Percentiles rank a stretch among this genome's conserved stretches.
Conservation (phyloP, 2,797 vertebrate species). For the Coracias cyanogaster region DNA sequence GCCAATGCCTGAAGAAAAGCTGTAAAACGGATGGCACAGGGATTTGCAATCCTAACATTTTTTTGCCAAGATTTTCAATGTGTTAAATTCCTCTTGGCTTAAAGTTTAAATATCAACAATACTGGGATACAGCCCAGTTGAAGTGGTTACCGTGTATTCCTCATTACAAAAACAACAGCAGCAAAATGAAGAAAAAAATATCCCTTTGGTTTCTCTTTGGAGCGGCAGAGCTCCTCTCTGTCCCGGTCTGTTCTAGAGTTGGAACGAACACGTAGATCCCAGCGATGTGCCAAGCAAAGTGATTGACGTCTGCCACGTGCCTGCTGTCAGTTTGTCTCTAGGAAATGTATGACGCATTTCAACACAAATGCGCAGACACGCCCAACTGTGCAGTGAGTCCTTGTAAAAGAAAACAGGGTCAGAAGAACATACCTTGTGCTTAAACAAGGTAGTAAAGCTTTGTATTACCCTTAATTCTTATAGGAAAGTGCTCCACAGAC, state of each 20-base stretch:
- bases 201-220: not conserved
- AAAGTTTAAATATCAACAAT: not conserved
- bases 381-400: not conserved
- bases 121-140: not conserved
- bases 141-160: not conserved
- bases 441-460: not conserved
- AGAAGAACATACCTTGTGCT: not conserved
- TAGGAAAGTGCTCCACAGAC: not conserved
- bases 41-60: not conserved
- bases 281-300: not conserved
- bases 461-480: not conserved
- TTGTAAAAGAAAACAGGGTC: not conserved
- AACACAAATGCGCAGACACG: not conserved
- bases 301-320: rapidly evolving
- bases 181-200: not conserved
- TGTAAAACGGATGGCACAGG: not conserved
- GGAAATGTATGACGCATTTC: not conserved
- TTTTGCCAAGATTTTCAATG: not conserved
- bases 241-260: not conserved
- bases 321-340: not conserved
- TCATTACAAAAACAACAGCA: not conserved
- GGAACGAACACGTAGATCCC: not conserved
- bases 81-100: not conserved
- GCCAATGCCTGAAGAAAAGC: not conserved
- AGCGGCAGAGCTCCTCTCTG: not conserved